Evolutionary conservation across 2,888 invertebrate species (phyloP), one percentile per base, ranked within the genome.

Genomic region (Eustalomyia histrio): DNA sequence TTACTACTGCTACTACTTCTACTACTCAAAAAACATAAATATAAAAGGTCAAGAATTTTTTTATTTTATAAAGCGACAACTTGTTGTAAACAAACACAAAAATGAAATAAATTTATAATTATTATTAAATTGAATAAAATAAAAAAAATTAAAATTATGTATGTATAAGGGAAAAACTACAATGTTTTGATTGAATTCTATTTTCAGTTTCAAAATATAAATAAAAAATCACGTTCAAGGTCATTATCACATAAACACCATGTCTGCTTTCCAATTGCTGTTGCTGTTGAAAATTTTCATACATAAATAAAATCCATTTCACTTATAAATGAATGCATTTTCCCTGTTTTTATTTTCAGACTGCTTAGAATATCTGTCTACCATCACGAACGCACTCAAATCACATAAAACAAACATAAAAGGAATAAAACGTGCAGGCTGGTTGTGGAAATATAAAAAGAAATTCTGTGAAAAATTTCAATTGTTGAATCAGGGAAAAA

Each of bases 241-340:
- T 82, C 82, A 79, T 76, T 76, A 71, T 65, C 82, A 82, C 80
- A 65, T 64, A 52, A 73, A 73, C 67, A 78, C 12, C 76, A 69
- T 47, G 33, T 67, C 58, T 47, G 61, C 55, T 58, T 50, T 60
- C 60, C 53, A 52, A 7, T 58, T 58, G 43, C 33, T 50, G 39
- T 52, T 21, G 18, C 33, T 69, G 35, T 47, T n/a, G n/a, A 47
- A 67, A 63, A 65, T 43, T 60, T 65, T 35, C 64, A 69, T 76
- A 67, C n/a, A 21, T 57, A 17, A 63, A 29, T 53, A 71, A 72
- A 29, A 14, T 35, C 61, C 47, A 67, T 67, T 76, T 79, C 55
- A 9, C 43, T 55, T 58, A 29, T 1, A 57, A 67, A 67, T 64
- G 24, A 72, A 57, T 52, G 47, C 33, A 55, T 76, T 76, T 73